phyloP scores from a whole-genome alignment of 2,113 vertebrate species.

The Ailurus styani region DNA sequence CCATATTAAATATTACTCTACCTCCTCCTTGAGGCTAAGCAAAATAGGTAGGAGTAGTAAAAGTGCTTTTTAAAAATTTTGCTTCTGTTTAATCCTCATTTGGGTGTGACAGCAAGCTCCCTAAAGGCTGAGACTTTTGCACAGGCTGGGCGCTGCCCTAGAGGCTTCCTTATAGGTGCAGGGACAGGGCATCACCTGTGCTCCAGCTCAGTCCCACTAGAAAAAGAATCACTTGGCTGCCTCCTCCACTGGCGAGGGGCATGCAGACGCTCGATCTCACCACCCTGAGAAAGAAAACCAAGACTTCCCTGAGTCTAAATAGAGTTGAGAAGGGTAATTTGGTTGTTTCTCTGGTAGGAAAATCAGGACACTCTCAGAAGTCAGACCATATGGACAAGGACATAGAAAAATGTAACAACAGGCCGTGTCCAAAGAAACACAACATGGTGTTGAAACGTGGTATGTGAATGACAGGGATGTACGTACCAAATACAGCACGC shows the following conservation, averaged over 20 bases:
- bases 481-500: background rate
- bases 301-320: background rate
- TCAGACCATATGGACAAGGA: background rate
- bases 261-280: fast-evolving
- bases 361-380: background rate
- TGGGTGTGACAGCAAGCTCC: background rate
- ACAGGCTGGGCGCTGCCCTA: background rate
- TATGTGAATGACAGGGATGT: background rate
- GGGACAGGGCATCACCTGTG: background rate
- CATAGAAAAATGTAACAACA: background rate
- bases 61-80: background rate
- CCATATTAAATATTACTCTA: background rate
- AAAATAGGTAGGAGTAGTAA: background rate
- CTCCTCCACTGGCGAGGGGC: background rate
- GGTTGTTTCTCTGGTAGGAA: background rate
- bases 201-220: background rate
- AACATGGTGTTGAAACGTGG: background rate
- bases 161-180: fast-evolving
- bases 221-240: background rate
- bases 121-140: background rate
- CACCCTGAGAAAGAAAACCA: background rate
- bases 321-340: background rate
- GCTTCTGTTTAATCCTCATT: background rate
- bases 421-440: background rate
- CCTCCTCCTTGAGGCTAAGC: background rate